Conservation (phyloP, 2,888 invertebrate genomes). For the Xylophagus ater region DNA sequence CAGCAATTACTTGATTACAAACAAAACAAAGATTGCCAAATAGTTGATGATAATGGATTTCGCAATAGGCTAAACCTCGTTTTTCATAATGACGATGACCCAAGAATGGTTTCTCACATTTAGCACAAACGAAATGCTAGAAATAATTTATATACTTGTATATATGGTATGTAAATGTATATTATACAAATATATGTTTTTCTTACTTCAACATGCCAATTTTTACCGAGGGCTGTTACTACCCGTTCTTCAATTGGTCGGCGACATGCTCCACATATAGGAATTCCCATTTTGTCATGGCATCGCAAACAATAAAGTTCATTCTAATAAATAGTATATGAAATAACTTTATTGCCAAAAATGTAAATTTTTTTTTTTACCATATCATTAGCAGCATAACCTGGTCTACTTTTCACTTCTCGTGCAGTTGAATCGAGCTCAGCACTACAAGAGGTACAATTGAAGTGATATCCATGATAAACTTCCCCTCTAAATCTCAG, state of each 20-base stretch:
- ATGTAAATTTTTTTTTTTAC: constrained; percentile 32
- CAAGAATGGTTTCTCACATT: constrained; percentile 98
- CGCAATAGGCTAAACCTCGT: constrained; percentile 97
- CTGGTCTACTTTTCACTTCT: constrained; percentile 85
- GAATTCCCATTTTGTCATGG: constrained; percentile 99
- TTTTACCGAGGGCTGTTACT: constrained; percentile 94
- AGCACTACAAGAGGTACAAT: constrained; percentile 82
- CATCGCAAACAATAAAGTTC: constrained; percentile 96
- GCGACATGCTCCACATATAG: constrained; percentile 99
- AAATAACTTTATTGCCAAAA: not conserved
- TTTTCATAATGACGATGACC: constrained; percentile 98
- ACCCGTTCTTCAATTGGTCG: constrained; percentile 98
- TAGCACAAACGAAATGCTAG: constrained; percentile 97
- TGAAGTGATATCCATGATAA: constrained; percentile 99
- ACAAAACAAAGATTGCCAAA: constrained; percentile 98
- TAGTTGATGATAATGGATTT: constrained; percentile 96
- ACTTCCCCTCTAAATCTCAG: constrained; percentile 89
- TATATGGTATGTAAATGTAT: no score
- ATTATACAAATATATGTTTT: no score
- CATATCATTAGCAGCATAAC: constrained; percentile 82
- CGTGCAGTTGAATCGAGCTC: constrained; percentile 93
- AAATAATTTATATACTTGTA: constrained; percentile 25
- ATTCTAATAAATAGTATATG: constrained; percentile 47
- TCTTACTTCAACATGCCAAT: constrained; percentile 97
- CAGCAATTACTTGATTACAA: constrained; percentile 95